Percentiles rank a stretch among this genome's conserved stretches.
Conservation (phyloP, 1,140 invertebrate genomes). For the Vollenhovia emeryi region DNA sequence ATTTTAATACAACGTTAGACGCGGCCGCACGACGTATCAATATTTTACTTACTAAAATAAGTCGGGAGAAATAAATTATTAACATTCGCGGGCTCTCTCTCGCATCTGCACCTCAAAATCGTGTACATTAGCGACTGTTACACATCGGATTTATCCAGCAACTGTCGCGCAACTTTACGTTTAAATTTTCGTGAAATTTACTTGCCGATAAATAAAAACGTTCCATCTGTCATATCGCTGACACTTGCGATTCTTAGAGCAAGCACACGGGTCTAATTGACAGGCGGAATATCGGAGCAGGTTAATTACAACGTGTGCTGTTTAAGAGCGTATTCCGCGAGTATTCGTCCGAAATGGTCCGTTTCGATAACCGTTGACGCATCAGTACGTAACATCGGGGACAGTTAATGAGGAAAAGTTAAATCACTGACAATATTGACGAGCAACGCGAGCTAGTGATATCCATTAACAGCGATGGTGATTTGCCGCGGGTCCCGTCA, state of each 20-base stretch:
- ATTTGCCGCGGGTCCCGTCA: not conserved
- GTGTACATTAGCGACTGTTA: not conserved
- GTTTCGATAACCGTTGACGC: constrained; percentile 38
- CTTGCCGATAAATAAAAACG: constrained; percentile 51
- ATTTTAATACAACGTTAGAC: constrained; percentile 16
- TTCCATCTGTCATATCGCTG: constrained; percentile 44
- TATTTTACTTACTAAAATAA: constrained; percentile 8
- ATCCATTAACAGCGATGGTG: constrained; percentile 23
- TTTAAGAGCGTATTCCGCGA: constrained; percentile 29
- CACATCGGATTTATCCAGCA: not conserved
- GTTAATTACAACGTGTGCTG: constrained; percentile 51
- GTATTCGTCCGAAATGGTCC: constrained; percentile 1
- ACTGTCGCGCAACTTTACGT: constrained; percentile 8
- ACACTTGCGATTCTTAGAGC: constrained; percentile 41
- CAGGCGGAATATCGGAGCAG: constrained; percentile 20
- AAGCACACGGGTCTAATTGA: constrained; percentile 57
- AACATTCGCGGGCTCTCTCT: not conserved
- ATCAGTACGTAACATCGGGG: not conserved
- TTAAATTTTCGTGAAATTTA: constrained; percentile 48
- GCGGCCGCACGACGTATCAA: not conserved
- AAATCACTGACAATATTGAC: constrained; percentile 52
- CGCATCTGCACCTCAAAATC: not conserved
- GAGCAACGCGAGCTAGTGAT: constrained; percentile 27
- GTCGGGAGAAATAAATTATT: not conserved
- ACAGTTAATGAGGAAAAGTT: constrained; percentile 48